Percentiles rank a stretch among this genome's conserved stretches.
These are phyloP conservation scores for Amphiura filiformis DNA, from an alignment of 35 echinoderm and acorn worm genomes.

Conservation along the genomic window DNA sequence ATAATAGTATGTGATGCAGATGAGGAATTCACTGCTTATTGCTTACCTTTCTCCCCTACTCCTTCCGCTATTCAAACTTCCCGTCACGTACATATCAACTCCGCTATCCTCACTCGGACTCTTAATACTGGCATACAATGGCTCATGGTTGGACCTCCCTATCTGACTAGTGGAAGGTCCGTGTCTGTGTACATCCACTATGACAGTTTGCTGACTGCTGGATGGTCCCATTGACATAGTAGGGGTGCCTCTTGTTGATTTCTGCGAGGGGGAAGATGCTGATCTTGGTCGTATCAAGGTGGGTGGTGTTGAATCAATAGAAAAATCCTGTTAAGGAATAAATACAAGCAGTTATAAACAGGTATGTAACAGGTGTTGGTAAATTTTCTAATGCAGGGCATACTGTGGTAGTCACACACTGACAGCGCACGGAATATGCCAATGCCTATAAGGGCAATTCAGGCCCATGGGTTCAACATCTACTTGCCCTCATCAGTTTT, in stretches of 20 bases:
- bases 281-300: slow-evolving; percentile 49
- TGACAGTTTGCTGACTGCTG: slow-evolving; percentile 61
- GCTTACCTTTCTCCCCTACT: not conserved
- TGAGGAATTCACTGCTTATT: too few species aligned
- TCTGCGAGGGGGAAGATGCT: slow-evolving; percentile 28
- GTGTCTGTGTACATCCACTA: slow-evolving; percentile 80
- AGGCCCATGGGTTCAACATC: too few species aligned
- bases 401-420: too few species aligned
- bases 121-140: slow-evolving; percentile 68
- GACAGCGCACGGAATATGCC: too few species aligned
- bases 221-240: slow-evolving; percentile 18
- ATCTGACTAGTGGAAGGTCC: slow-evolving; percentile 53
- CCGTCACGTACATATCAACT: slow-evolving; percentile 64
- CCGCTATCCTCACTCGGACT: slow-evolving; percentile 97
- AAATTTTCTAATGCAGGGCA: too few species aligned
- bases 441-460: too few species aligned
- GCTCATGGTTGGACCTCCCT: slow-evolving; percentile 45
- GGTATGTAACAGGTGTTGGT: too few species aligned
- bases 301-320: slow-evolving; percentile 60
- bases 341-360: too few species aligned
- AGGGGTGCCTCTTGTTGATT: slow-evolving; percentile 30
- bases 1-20: too few species aligned
- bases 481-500: too few species aligned
- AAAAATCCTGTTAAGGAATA: slow-evolving; percentile 60
- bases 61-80: slow-evolving; percentile 11